phyloP scores from a whole-genome alignment of 1,140 invertebrate species.

The Drosophila tropicalis region DNA sequence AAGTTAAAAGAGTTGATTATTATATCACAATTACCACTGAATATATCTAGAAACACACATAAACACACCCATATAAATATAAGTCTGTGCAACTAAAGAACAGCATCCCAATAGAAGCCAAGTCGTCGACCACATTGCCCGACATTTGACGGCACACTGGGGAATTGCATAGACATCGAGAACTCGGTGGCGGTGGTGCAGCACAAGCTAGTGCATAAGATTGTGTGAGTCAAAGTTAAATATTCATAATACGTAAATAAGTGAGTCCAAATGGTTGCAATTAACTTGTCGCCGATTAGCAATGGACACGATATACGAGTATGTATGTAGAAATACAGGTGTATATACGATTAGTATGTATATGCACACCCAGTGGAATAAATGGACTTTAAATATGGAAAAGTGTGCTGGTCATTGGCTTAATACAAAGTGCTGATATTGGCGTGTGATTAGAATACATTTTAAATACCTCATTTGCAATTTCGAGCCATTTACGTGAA shows the following conservation, averaged over 20 bases:
- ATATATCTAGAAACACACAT: background rate
- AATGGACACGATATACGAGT: constrained; percentile 1
- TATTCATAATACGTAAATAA: constrained; percentile 67
- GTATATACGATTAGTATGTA: background rate
- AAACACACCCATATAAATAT: background rate
- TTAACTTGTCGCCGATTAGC: constrained; percentile 39
- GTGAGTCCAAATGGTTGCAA: constrained; percentile 42
- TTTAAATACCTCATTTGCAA: no score
- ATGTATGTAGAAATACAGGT: background rate
- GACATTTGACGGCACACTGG: constrained; percentile 73
- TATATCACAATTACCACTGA: background rate
- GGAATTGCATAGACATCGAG: constrained; percentile 81
- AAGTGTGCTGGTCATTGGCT: background rate
- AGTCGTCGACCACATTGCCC: constrained; percentile 40
- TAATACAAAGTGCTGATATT: background rate
- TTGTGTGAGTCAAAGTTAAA: constrained; percentile 70
- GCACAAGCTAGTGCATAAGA: constrained; percentile 79
- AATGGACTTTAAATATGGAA: background rate
- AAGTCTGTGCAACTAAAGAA: background rate
- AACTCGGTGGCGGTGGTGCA: constrained; percentile 80
- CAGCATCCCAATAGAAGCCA: constrained; percentile 26
- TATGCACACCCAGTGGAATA: background rate
- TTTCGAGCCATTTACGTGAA: no score
- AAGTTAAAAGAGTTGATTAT: constrained; percentile 12
- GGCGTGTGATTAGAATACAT: no score